Base-by-base conservation (phyloP, 2,113 vertebrate genomes). In the Cisticola juncidis region DNA sequence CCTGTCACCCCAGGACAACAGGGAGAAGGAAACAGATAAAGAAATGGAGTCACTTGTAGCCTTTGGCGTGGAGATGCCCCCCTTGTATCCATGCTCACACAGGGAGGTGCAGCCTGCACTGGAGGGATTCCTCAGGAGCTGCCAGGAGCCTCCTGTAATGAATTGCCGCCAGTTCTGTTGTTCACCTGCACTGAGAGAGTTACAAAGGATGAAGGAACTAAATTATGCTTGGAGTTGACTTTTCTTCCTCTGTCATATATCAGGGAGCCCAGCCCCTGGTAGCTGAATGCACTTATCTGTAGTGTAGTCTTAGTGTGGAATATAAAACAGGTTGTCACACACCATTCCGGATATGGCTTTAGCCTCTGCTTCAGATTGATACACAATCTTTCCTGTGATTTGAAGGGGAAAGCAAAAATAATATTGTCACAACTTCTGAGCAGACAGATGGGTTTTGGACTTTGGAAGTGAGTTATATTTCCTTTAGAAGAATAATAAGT, bases 401-500 rank as follows among this genome's bases (percentile, higher is more conserved):
- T 93, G 93, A 93, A 93, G 72, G 79, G n/a, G 92, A 94, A 94
- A 96, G 94, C 90, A 88, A 86, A 93, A 96, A 81, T 94, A 95
- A 94, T 96, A 94, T 86, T 90, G 90, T 95, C 82, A 86, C 85
- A 93, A 68, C 82, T 95, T 94, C 36, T 65, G 80, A 96, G 76
- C 51, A 93, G 82, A 86, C 56, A 86, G 90, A 92, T 4, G 5
- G 24, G 31, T 93, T 79, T 88, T 96, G 90, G 93, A 81, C 69
- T 77, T 48, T 89, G 64, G 47, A 91, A 93, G 56, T n/a, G 83
- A 95, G 51, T 93, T 90, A 81, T 91, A 76, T 95, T 96, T 90
- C 92, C 77, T 94, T 94, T 81, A 95, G 93, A 94, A 95, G 92
- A 96, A 94, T 92, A 95, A 91, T 86, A 92, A 97, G 84, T 94